Evolutionary conservation across 2,797 vertebrate species (phyloP).

Genomic region (Enteromius viviparus): DNA sequence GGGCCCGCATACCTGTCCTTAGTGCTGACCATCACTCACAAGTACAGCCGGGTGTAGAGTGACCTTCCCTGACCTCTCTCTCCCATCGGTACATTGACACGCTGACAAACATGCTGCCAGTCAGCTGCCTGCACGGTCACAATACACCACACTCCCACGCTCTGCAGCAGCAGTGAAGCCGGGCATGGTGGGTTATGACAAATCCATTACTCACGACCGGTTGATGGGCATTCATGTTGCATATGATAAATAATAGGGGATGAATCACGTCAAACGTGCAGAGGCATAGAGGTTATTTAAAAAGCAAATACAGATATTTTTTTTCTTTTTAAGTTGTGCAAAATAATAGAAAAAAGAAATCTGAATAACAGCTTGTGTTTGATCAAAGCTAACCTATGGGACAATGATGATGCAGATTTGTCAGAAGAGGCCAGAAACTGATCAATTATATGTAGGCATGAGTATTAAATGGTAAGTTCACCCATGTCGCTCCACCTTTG

Average conservation of each 20-base stretch:
- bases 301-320: conserved; percentile 5
- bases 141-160: conserved; percentile 40
- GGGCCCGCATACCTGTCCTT: background rate
- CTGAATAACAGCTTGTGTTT: conserved; percentile 5
- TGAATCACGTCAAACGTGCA: background rate
- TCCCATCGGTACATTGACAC: conserved; percentile 27
- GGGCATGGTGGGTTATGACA: conserved; percentile 48
- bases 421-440: background rate
- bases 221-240: conserved; percentile 27
- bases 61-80: conserved; percentile 25
- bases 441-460: conserved; percentile 13
- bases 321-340: background rate
- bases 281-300: conserved; percentile 9
- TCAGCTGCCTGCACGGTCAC: conserved; percentile 19
- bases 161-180: background rate
- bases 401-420: conserved; percentile 37
- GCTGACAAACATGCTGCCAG: conserved; percentile 39
- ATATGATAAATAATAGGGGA: conserved; percentile 44
- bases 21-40: conserved; percentile 39
- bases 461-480: background rate
- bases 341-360: conserved; percentile 34
- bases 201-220: conserved; percentile 53
- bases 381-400: conserved; percentile 32
- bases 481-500: too few relatives aligned
- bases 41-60: background rate